Percentiles rank a stretch among this genome's conserved stretches.
Evolutionary conservation across 1,140 invertebrate species (phyloP).

Genomic region (Zelostemma sp.): DNA sequence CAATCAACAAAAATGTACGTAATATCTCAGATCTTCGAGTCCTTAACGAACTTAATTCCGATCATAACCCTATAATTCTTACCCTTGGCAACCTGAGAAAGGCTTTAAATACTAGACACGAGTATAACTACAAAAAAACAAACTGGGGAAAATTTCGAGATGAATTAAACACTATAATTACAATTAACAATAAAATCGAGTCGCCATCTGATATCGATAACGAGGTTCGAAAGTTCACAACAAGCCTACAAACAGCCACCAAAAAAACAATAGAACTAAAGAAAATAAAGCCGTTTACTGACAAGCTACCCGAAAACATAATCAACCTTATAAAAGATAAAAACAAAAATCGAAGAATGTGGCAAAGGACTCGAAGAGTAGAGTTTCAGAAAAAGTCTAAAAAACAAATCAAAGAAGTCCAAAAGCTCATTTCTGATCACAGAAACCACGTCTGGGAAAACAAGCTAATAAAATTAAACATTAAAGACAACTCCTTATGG

Average conservation of each 20-base stretch:
- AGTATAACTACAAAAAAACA: conserved; percentile 17
- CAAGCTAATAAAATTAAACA: conserved; percentile 34
- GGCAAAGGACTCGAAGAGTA: conserved; percentile 28
- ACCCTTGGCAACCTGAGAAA: background rate
- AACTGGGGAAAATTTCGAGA: conserved; percentile 21
- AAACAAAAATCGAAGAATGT: conserved; percentile 32
- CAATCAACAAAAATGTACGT: conserved; percentile 34
- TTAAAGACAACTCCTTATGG: conserved; percentile 44
- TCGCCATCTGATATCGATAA: conserved; percentile 18
- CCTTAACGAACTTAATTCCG: conserved; percentile 33
- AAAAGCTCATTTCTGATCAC: conserved; percentile 10
- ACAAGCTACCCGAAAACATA: conserved; percentile 18
- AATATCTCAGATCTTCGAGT: conserved; percentile 16
- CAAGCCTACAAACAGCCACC: conserved; percentile 17
- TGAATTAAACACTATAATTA: background rate
- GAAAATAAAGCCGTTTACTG: conserved; percentile 4
- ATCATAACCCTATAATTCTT: conserved; percentile 42
- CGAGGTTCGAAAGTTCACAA: conserved; percentile 27
- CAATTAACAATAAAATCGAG: conserved; percentile 14
- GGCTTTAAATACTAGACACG: background rate
- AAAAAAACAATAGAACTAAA: conserved; percentile 14
- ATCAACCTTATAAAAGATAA: conserved; percentile 21
- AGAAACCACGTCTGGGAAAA: conserved; percentile 28
- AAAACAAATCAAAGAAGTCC: conserved; percentile 13
- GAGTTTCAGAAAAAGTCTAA: conserved; percentile 10